Evolutionary conservation across 2,113 vertebrate genomes (phyloP).

Genomic region (Crotalus tigris): DNA sequence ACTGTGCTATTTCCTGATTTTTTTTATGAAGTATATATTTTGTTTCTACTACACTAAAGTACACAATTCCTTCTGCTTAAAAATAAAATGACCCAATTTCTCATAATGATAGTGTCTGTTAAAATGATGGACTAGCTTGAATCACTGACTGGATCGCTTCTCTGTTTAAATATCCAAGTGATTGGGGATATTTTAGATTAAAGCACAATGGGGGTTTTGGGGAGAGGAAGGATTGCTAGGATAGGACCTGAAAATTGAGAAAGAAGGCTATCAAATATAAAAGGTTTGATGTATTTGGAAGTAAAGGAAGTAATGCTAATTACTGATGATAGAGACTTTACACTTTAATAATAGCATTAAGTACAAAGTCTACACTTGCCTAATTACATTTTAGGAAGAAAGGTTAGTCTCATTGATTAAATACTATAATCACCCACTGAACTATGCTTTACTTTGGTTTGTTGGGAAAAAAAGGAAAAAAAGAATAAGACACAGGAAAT

Average conservation of each 20-base stretch:
- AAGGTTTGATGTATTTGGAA: neutral
- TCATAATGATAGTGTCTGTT: neutral
- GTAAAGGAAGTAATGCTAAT: neutral
- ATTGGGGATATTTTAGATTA: slow-evolving; percentile 30
- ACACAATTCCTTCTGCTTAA: neutral
- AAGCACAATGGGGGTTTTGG: neutral
- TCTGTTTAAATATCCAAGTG: neutral
- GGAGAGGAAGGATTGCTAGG: neutral
- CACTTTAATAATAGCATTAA: neutral
- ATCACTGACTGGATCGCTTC: neutral
- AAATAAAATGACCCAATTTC: neutral
- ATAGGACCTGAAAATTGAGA: neutral
- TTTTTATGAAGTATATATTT: neutral
- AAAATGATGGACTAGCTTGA: neutral
- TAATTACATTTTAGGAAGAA: neutral
- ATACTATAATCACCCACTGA: neutral
- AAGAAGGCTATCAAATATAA: neutral
- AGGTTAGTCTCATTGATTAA: neutral
- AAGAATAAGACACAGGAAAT: neutral
- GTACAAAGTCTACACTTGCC: neutral
- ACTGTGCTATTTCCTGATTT: neutral
- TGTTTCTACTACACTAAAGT: neutral
- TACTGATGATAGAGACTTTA: neutral
- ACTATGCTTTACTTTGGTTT: neutral
- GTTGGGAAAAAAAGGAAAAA: neutral